Percentiles rank a stretch among this genome's conserved stretches.
These are phyloP conservation scores for Plebejus argus DNA, from an alignment of 2,888 invertebrate species.

Conservation along the genomic window DNA sequence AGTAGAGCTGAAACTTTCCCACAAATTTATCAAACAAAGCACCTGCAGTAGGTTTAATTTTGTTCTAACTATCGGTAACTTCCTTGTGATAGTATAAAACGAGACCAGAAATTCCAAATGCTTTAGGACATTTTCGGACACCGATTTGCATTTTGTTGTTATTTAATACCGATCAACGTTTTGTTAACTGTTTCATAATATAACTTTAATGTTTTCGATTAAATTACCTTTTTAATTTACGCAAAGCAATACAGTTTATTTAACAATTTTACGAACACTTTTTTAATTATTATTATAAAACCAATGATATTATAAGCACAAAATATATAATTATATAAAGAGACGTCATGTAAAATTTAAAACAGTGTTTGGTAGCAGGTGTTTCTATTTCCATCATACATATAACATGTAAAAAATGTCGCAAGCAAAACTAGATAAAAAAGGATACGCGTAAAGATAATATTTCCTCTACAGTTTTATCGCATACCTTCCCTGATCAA, in stretches of 20 bases:
- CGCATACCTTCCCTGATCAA: constrained; percentile 20
- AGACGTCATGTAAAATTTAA: too few relatives aligned
- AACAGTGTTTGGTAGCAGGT: too few relatives aligned
- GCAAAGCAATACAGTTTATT: neutral
- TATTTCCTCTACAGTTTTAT: constrained; percentile 14
- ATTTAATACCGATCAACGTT: neutral
- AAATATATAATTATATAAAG: too few relatives aligned
- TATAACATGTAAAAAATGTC: neutral
- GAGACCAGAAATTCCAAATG: constrained; percentile 18
- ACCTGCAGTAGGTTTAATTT: constrained; percentile 44
- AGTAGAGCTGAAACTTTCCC: constrained; percentile 42
- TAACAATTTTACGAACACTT: neutral
- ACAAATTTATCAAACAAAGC: constrained; percentile 45
- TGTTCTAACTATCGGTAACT: constrained; percentile 14
- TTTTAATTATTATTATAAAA: too few relatives aligned
- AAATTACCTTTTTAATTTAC: neutral
- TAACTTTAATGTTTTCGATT: neutral
- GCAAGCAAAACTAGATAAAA: neutral
- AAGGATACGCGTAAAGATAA: neutral
- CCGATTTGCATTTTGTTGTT: neutral
- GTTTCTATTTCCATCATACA: neutral
- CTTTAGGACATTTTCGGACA: neutral
- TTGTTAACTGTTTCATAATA: neutral
- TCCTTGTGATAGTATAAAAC: constrained; percentile 24
- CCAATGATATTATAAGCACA: too few relatives aligned